Base-by-base conservation (phyloP, 2,113 vertebrate species). In the Paedocypris sp. region DNA sequence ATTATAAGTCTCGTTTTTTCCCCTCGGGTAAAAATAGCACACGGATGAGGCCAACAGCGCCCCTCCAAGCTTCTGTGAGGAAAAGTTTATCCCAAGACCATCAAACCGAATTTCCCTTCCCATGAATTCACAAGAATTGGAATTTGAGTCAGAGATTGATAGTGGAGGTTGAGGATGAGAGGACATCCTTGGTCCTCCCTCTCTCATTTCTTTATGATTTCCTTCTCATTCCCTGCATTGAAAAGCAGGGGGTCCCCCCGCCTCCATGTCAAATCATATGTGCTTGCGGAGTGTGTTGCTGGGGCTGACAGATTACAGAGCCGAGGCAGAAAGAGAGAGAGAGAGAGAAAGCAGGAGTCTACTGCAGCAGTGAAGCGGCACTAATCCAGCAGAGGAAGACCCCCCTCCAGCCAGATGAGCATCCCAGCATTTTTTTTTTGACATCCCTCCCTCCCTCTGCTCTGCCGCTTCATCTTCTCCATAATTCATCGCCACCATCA, bases 221-320 rank as follows among this genome's bases (percentile, higher is more conserved):
- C n/a, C 43, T 59, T 42, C 38, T 18, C 38, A 9, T 57, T 71
- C 51, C 63, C 75, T 53, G 48, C 76, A 87, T 74, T 76, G 79
- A 76, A 79, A 82, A 84, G 78, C 81, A 78, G 58, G 65, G 75
- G 71, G 77, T 82, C 76, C 77, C 86, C 87, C 60, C 3, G 82
- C 80, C 87, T 88, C 87, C 91, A 59, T 79, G 75, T 83, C 88
- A 79, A 73, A 83, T 83, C 76, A 74, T 79, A 68, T 80, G 76
- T 79, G 72, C 65, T 62, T 62, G 65, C 61, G 22, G 48, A 72
- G 68, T 25, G 49, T 79, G 82, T 85, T 84, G 81, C 79, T 81
- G 71, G 75, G 80, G 75, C 63, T 73, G 71, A 77, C 57, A 78
- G n/a, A 79, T 69, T 78, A 70, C 52, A 59, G 70, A 64, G 26